phyloP scores from a whole-genome alignment of 2,888 invertebrate species.

The Allophyes oxyacanthae region DNA sequence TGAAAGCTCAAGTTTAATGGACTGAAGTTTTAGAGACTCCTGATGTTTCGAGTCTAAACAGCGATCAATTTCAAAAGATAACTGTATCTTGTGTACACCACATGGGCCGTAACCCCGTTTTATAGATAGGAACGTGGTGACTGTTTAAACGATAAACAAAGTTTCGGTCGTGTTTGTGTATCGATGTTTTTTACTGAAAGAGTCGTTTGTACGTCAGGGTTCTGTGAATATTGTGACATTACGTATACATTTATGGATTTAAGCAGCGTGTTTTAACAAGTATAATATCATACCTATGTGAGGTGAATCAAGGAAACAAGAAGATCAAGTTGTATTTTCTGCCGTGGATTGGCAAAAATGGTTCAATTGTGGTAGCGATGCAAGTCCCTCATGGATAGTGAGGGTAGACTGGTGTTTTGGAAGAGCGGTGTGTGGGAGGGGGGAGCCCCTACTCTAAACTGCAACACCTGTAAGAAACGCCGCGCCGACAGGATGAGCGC shows the following conservation, averaged over 20 bases:
- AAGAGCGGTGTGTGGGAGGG: conserved; percentile 85
- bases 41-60: conserved; percentile 49
- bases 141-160: conserved; percentile 71
- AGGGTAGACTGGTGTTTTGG: conserved; percentile 84
- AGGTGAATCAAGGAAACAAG: conserved; percentile 14
- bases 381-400: conserved; percentile 79
- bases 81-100: conserved; percentile 64
- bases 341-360: conserved; percentile 23
- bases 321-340: neutral
- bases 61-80: conserved; percentile 59
- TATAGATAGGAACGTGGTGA: conserved; percentile 60
- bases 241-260: conserved; percentile 16
- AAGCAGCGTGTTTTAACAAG: conserved; percentile 4
- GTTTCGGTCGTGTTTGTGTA: conserved; percentile 60
- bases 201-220: conserved; percentile 46
- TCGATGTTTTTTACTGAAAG: conserved; percentile 55
- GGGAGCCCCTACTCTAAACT: conserved; percentile 80
- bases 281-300: conserved; percentile 1
- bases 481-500: conserved; percentile 83
- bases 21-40: conserved; percentile 32
- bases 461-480: conserved; percentile 84
- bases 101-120: conserved; percentile 69
- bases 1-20: conserved; percentile 50
- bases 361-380: conserved; percentile 62
- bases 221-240: conserved; percentile 56